A percentile compares a stretch with the other conserved stretches of the same genome.
phyloP scores from a whole-genome alignment of 2,888 invertebrate genomes.

The Mythimna ferrago region DNA sequence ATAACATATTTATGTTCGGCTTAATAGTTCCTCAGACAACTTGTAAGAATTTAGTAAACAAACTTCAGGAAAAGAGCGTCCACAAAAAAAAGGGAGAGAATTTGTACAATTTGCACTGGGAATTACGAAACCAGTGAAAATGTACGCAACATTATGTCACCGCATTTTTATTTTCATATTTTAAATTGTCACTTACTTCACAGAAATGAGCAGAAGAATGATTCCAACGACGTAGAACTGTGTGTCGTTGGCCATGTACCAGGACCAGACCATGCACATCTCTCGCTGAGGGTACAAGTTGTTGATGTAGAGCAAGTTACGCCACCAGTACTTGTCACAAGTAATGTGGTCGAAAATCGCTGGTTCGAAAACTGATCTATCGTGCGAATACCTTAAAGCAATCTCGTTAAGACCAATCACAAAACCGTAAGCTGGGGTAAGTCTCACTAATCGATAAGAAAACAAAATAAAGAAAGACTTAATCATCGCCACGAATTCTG shows the following conservation, averaged over 20 bases:
- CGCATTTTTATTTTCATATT: constrained; percentile 14
- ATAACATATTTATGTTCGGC: constrained; percentile 50
- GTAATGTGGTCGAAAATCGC: constrained; percentile 93
- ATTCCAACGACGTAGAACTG: constrained; percentile 94
- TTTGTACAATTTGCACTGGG: constrained; percentile 26
- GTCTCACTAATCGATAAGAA: constrained; percentile 91
- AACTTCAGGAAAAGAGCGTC: constrained; percentile 39
- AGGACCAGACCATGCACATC: constrained; percentile 96
- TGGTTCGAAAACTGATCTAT: constrained; percentile 94
- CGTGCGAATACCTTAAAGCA: constrained; percentile 93
- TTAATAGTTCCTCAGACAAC: constrained; percentile 52
- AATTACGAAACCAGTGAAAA: constrained; percentile 24
- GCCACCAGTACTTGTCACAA: constrained; percentile 96
- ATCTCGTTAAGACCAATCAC: constrained; percentile 94
- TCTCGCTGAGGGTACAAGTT: constrained; percentile 94
- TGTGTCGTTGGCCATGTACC: constrained; percentile 96
- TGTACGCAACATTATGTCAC: constrained; percentile 13
- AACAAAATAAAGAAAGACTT: constrained; percentile 88
- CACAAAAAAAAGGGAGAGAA: constrained; percentile 7
- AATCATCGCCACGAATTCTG: constrained; percentile 81
- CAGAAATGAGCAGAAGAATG: constrained; percentile 92
- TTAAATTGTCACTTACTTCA: constrained; percentile 89
- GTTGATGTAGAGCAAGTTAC: constrained; percentile 95
- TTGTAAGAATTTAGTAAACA: constrained; percentile 49
- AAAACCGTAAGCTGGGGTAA: constrained; percentile 96